These are phyloP conservation scores for Palythoa grandis DNA, from an alignment of 92 coral and sea anemone species.

Conservation along the genomic window DNA sequence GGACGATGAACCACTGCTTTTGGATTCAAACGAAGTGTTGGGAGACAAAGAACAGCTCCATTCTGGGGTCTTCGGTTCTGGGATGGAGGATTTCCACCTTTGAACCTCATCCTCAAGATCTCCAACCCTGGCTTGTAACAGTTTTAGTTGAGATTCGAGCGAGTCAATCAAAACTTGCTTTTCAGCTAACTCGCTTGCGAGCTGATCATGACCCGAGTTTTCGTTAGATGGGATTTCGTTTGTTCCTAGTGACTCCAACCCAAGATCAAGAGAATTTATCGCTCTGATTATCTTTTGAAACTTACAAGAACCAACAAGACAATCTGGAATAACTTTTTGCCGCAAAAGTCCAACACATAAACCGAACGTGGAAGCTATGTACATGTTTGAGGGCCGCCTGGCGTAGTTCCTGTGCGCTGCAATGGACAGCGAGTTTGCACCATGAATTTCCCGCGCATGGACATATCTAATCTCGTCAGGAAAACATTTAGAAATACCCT, in stretches of 20 bases:
- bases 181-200: neutral
- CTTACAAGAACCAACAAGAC: neutral
- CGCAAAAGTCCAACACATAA: slow-evolving; percentile 1
- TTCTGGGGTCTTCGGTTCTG: neutral
- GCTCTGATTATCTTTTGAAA: neutral
- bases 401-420: neutral
- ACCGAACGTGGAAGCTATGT: neutral
- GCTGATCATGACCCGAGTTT: neutral
- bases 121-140: slow-evolving; percentile 2
- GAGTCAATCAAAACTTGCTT: neutral
- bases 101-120: slow-evolving; percentile 21
- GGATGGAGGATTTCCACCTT: neutral
- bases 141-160: neutral
- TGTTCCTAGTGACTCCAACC: neutral
- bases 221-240: neutral
- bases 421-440: neutral
- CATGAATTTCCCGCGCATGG: neutral
- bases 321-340: neutral
- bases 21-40: neutral
- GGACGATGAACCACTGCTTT: neutral
- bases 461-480: neutral
- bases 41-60: neutral
- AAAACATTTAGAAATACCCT: neutral
- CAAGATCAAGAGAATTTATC: neutral
- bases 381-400: slow-evolving; percentile 10